These are phyloP conservation scores for Catajapyx aquilonaris DNA, from an alignment of 1,140 invertebrate species.

Conservation along the genomic window DNA sequence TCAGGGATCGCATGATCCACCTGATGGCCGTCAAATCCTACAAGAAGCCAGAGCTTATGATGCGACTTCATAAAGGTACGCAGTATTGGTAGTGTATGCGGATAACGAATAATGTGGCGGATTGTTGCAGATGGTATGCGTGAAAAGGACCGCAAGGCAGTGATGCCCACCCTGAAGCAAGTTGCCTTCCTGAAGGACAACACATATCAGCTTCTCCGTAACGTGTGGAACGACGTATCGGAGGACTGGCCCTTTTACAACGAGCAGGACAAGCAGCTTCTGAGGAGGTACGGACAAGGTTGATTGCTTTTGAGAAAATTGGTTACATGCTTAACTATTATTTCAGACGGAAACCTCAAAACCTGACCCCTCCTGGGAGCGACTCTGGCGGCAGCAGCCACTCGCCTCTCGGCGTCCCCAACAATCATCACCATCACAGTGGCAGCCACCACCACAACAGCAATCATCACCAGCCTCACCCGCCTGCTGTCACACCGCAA, in stretches of 20 bases:
- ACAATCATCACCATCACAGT: too few relatives aligned
- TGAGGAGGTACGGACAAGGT: conserved; percentile 41
- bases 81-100: conserved; percentile 10
- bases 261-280: conserved; percentile 61
- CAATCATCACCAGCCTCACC: conserved; percentile 39
- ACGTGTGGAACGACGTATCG: conserved; percentile 78
- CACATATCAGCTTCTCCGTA: conserved; percentile 59
- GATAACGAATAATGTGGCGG: conserved; percentile 4
- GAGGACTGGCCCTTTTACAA: conserved; percentile 86
- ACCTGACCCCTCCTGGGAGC: conserved; percentile 63
- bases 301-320: conserved; percentile 3
- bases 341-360: conserved; percentile 60
- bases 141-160: conserved; percentile 52
- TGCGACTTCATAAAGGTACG: conserved; percentile 55
- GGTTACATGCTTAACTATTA: conserved; percentile 5
- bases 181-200: conserved; percentile 66
- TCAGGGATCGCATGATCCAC: conserved; percentile 77
- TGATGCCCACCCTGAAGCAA: conserved; percentile 51
- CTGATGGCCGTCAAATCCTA: conserved; percentile 73
- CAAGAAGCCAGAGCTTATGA: conserved; percentile 74
- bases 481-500: conserved; percentile 20
- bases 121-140: conserved; percentile 57
- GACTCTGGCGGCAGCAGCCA: conserved; percentile 43
- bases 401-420: too few relatives aligned
- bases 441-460: too few relatives aligned